phyloP scores from a whole-genome alignment of 2,113 vertebrate species.

The Copsychus sechellarum region DNA sequence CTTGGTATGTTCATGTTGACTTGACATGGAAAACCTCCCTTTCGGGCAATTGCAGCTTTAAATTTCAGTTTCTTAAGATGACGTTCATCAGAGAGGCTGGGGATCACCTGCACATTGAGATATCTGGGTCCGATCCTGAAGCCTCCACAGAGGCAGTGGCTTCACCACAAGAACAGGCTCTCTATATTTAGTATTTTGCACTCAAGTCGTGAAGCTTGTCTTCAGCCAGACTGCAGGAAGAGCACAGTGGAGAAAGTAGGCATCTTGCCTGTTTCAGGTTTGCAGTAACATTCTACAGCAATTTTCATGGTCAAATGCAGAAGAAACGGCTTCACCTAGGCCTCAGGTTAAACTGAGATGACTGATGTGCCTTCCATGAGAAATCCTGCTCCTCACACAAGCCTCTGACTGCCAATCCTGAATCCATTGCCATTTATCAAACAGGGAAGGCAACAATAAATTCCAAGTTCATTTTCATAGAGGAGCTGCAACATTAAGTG shows the following conservation, averaged over 20 bases:
- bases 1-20: background rate
- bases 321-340: background rate
- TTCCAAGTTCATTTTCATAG: background rate
- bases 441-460: background rate
- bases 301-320: background rate
- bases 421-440: background rate
- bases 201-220: background rate
- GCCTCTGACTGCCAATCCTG: fast-evolving
- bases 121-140: background rate
- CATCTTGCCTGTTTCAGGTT: background rate
- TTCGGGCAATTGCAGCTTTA: background rate
- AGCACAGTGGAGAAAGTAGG: background rate
- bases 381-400: background rate
- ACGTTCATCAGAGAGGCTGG: background rate
- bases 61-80: background rate
- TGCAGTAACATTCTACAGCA: background rate
- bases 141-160: background rate
- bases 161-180: background rate
- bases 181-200: background rate
- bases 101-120: background rate
- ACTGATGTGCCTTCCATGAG: background rate
- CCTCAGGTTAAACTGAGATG: background rate
- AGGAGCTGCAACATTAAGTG: background rate
- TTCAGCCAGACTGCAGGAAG: background rate
- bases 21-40: background rate